A percentile compares a stretch with the other conserved stretches of the same genome.
Evolutionary conservation across 1,140 invertebrate species (phyloP).

Genomic region (Drosophila kanapiae): DNA sequence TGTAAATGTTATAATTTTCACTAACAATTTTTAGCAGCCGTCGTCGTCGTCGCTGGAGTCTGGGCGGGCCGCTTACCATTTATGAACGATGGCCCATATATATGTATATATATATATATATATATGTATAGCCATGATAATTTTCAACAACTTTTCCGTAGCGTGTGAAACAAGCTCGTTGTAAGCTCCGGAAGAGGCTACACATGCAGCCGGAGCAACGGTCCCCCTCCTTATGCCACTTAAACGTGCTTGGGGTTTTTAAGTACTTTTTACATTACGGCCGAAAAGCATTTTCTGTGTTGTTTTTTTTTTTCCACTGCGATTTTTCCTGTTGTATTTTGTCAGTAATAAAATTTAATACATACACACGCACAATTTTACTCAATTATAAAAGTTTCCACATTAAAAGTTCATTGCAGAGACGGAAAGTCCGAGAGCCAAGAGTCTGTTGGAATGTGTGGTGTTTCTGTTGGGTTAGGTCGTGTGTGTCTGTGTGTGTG

Average conservation of each 20-base stretch:
- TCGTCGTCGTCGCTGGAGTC: slow-evolving; percentile 1
- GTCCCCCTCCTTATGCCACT: slow-evolving; percentile 48
- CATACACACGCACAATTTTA: slow-evolving; percentile 74
- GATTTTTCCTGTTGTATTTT: slow-evolving; percentile 60
- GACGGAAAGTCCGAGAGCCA: slow-evolving; percentile 31
- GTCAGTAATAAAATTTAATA: slow-evolving; percentile 81
- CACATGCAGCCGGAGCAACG: slow-evolving; percentile 15
- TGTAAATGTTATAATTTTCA: slow-evolving; percentile 83
- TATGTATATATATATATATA: neutral
- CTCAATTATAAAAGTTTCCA: slow-evolving; percentile 85
- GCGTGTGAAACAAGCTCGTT: slow-evolving; percentile 44
- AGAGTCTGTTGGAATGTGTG: neutral
- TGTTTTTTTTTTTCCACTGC: slow-evolving; percentile 18
- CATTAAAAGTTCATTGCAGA: slow-evolving; percentile 84
- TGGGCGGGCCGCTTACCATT: neutral
- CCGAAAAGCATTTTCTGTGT: slow-evolving; percentile 58
- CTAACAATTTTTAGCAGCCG: slow-evolving; percentile 69
- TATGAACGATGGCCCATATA: slow-evolving; percentile 32
- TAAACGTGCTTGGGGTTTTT: slow-evolving; percentile 76
- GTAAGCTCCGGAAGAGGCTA: slow-evolving; percentile 28
- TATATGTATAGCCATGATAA: slow-evolving; percentile 56
- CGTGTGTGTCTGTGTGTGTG: slow-evolving; percentile 51
- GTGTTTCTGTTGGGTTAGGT: slow-evolving; percentile 68
- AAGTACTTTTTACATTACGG: slow-evolving; percentile 69
- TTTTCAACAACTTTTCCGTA: slow-evolving; percentile 77